These are phyloP conservation scores for Conomelus anceps DNA, from an alignment of 2,888 invertebrate species.

Conservation along the genomic window DNA sequence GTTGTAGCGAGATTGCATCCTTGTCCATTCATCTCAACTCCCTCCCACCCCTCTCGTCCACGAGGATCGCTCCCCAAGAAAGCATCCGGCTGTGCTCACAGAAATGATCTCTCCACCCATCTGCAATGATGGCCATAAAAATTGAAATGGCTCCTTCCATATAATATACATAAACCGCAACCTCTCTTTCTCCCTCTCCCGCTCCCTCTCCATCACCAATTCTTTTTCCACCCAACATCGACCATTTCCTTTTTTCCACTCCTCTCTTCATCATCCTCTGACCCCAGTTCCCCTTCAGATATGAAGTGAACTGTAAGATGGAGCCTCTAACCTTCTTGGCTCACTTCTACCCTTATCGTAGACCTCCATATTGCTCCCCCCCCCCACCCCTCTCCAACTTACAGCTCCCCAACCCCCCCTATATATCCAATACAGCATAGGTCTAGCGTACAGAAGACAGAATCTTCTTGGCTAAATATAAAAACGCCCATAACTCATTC, in stretches of 20 bases:
- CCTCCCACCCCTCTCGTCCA: background rate
- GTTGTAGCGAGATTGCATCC: background rate
- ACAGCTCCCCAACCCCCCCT: background rate
- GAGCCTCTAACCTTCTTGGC: background rate
- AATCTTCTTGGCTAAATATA: slow-evolving; percentile 26
- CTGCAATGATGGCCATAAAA: slow-evolving; percentile 32
- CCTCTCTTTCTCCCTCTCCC: slow-evolving; percentile 27
- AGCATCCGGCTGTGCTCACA: slow-evolving; percentile 16
- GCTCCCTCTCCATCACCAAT: slow-evolving; percentile 10
- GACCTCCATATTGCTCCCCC: slow-evolving; percentile 35
- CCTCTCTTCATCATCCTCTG: background rate
- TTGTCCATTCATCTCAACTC: background rate
- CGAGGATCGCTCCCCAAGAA: background rate
- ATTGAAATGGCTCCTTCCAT: slow-evolving; percentile 30
- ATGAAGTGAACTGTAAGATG: background rate
- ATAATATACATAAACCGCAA: slow-evolving; percentile 26
- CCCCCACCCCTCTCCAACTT: slow-evolving; percentile 5
- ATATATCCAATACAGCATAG: background rate
- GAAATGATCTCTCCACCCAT: slow-evolving; percentile 25
- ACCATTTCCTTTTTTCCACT: slow-evolving; percentile 18
- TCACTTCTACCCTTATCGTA: slow-evolving; percentile 31
- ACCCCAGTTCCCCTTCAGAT: slow-evolving; percentile 6
- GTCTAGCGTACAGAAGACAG: slow-evolving; percentile 8
- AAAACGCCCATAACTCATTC: slow-evolving; percentile 35
- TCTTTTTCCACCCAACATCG: too few relatives aligned